Base-by-base conservation (phyloP, 2,113 vertebrate genomes). In the Aplodontia rufa region DNA sequence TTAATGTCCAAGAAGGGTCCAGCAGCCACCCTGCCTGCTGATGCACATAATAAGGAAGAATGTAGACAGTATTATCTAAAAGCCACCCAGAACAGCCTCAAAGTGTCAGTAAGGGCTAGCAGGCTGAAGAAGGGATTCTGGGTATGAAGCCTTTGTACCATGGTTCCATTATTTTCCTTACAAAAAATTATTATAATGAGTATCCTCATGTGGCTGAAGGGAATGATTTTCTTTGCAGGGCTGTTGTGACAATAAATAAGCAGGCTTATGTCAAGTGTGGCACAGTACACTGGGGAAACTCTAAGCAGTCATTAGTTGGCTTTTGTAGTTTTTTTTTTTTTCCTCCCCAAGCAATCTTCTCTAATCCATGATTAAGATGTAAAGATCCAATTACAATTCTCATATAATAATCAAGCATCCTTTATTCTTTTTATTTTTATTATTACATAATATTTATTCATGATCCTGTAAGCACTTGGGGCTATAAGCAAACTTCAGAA, bases 201-300 rank as follows among this genome's bases (percentile, higher is more conserved):
- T 82, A 90, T 84, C 19, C 47, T 97, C 28, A 11, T 53, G 28
- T 9, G 32, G 79, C 86, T 92, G 79, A 97, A 96, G 68, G 87
- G 74, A 96, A 71, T 94, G 81, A 82, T 93, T 97, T 96, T 97
- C 93, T 95, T 96, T 96, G 94, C 75, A 95, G 78, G 64, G 83
- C 60, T 93, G 37, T 87, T 93, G 88, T 83, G 89, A 96, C 79
- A 97, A 92, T 94, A 96, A 96, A 95, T 90, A 96, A 96, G 79
- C 47, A 47, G 82, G 40, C 58, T 96, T 89, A 40, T 94, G 91
- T 97, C 74, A 93, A 94, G 42, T 71, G 95, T 75, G 74, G 47
- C 84, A 93, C 45, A 76, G 92, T 66, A 71, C 60, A 24, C 85
- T 88, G 12, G 91, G 66, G 82, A 96, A 79, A 72, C 14, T 37